Percentiles rank a stretch among this genome's conserved stretches.
Evolutionary conservation across 2,888 invertebrate genomes (phyloP).

Genomic region (Spodoptera littoralis): DNA sequence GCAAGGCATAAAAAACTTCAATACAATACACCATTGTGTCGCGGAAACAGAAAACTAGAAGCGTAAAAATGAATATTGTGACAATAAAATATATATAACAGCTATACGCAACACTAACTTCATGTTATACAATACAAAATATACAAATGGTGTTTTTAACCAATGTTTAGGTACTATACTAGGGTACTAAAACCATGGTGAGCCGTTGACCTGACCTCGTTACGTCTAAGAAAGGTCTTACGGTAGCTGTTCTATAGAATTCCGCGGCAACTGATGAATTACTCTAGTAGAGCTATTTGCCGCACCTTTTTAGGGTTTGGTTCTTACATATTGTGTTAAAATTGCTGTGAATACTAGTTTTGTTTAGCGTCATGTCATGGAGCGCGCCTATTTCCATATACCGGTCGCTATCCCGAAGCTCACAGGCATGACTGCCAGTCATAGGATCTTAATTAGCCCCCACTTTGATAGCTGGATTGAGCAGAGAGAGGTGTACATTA

Average conservation of each 20-base stretch:
- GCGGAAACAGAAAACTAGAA: constrained; percentile 44
- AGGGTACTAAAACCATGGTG: constrained; percentile 53
- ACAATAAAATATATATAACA: constrained; percentile 51
- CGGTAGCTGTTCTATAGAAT: constrained; percentile 37
- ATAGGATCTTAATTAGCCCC: too few relatives aligned
- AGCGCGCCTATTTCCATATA: too few relatives aligned
- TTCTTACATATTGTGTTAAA: background rate
- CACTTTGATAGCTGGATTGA: too few relatives aligned
- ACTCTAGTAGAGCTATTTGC: constrained; percentile 14
- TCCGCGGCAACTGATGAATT: constrained; percentile 43
- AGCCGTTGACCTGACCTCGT: constrained; percentile 72
- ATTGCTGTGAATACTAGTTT: too few relatives aligned
- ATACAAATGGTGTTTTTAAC: constrained; percentile 54
- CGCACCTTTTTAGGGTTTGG: constrained; percentile 23
- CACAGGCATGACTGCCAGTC: too few relatives aligned
- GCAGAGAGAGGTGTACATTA: too few relatives aligned
- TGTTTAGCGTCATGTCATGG: too few relatives aligned
- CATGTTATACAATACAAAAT: constrained; percentile 41
- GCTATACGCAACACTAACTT: constrained; percentile 27
- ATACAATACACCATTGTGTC: constrained; percentile 35
- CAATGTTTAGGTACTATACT: constrained; percentile 48
- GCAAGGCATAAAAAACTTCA: constrained; percentile 41
- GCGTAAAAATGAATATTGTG: constrained; percentile 50
- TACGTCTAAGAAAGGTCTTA: constrained; percentile 55
- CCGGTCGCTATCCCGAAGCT: too few relatives aligned